Evolutionary conservation across 2,888 invertebrate genomes (phyloP).

Genomic region (Scaptodrosophila latifasciaeformis): DNA sequence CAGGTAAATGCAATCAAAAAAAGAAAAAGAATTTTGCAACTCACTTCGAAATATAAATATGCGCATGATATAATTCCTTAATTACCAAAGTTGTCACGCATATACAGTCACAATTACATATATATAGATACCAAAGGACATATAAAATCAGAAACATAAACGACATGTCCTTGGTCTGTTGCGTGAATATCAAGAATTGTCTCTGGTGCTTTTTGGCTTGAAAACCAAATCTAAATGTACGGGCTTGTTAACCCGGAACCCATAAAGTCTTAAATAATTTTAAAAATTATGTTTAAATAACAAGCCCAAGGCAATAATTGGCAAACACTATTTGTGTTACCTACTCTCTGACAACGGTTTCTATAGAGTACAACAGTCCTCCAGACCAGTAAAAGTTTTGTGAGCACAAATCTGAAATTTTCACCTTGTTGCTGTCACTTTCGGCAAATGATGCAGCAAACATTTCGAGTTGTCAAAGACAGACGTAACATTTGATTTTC

Average conservation of each 20-base stretch:
- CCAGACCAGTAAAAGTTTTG: too few species aligned
- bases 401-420: too few species aligned
- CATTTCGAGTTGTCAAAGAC: conserved; percentile 34
- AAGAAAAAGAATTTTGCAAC: too few species aligned
- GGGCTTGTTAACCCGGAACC: not conserved
- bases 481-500: conserved; percentile 3
- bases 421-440: too few species aligned
- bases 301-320: too few species aligned
- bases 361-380: too few species aligned
- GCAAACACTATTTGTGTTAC: too few species aligned
- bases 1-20: too few species aligned
- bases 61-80: conserved; percentile 65
- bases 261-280: too few species aligned
- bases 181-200: not conserved
- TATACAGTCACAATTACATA: conserved; percentile 24
- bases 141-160: not conserved
- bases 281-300: too few species aligned
- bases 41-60: conserved; percentile 19
- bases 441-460: conserved; percentile 16
- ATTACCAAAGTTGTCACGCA: conserved; percentile 63
- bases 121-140: not conserved
- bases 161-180: too few species aligned
- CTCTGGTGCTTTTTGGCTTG: not conserved
- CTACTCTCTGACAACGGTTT: too few species aligned
- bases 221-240: not conserved